phyloP scores from a whole-genome alignment of 2,888 invertebrate genomes.

The Pyrocoelia pectoralis region DNA sequence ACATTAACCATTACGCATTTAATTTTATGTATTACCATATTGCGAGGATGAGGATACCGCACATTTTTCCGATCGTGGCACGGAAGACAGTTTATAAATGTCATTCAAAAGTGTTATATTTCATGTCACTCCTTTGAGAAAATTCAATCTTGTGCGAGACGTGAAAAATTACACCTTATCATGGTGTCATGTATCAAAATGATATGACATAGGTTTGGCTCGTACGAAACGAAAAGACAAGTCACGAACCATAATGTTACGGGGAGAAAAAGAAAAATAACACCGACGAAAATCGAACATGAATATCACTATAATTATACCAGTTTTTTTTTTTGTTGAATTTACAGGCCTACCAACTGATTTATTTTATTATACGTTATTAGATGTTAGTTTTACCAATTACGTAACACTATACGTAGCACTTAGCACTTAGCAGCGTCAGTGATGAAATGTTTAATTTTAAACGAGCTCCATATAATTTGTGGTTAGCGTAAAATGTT shows the following conservation, averaged over 20 bases:
- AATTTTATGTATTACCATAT: not conserved
- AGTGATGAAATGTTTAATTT: no score
- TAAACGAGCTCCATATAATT: no score
- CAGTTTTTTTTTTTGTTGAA: not conserved
- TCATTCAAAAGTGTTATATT: slow-evolving; percentile 14
- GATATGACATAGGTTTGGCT: slow-evolving; percentile 36
- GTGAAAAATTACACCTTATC: slow-evolving; percentile 34
- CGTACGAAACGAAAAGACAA: slow-evolving; percentile 25
- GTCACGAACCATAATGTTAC: slow-evolving; percentile 28
- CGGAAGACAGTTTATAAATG: slow-evolving; percentile 19
- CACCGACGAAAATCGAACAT: no score
- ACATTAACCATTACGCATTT: slow-evolving; percentile 9
- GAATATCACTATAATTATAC: not conserved
- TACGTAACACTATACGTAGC: not conserved
- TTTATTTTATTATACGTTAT: not conserved
- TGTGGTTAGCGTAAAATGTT: no score
- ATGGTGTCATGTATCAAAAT: slow-evolving; percentile 36
- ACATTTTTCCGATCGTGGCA: no score
- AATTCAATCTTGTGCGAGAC: slow-evolving; percentile 31
- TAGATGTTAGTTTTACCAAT: not conserved
- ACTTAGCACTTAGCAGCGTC: no score
- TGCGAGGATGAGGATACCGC: no score
- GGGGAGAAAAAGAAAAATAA: not conserved
- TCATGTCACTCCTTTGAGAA: slow-evolving; percentile 25
- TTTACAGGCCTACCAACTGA: not conserved